Evolutionary conservation across 2,888 invertebrate species (phyloP), one percentile per base, ranked within the genome.

Genomic region (Craniophora ligustri): DNA sequence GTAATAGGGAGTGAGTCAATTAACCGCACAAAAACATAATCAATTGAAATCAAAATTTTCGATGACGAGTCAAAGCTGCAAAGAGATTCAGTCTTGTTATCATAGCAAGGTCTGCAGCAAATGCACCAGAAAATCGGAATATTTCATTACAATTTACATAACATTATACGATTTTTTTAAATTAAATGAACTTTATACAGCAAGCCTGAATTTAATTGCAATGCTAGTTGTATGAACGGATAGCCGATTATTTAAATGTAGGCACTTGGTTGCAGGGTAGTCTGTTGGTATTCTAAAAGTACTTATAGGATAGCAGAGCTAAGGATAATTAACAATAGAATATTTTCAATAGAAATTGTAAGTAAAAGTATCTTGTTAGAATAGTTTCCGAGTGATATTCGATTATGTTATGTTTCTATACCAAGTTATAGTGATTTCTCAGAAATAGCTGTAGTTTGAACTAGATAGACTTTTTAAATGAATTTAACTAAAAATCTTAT

Each of bases 231-330:
- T 71, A 76, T 66, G 67, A 76, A 67, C 67, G 69, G 57, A 72
- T 75, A 55, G 67, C n/a, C 61, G 58, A 76, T 77, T 76, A 78
- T 77, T 77, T 66, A 78, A 76, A 76, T 69, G 72, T 65, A 63
- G 61, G 61, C 55, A 47, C 71, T 75, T 61, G 49, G 46, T 40
- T 45, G 46, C 62, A 72, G 65, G 32, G 13, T 28, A 32, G 18
- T 30, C 32, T 31, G 46, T 21, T 28, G 35, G 28, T 26, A 30
- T 41, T 48, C 58, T 45, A 59, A 55, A 61, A 59, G 62, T 58
- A n/a, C n/a, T n/a, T n/a, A 32, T 54, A 54, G 59, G 50, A n/a
- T 42, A 32, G 45, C 39, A 30, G 11, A 41, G 42, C 48, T 28
- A 51, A 42, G 4, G 38, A 51, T 39, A 19, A 51, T 36, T 15